Percentiles rank a stretch among this genome's conserved stretches.
Evolutionary conservation across 1,140 invertebrate genomes (phyloP).

Genomic region (Laodelphax striatellus): DNA sequence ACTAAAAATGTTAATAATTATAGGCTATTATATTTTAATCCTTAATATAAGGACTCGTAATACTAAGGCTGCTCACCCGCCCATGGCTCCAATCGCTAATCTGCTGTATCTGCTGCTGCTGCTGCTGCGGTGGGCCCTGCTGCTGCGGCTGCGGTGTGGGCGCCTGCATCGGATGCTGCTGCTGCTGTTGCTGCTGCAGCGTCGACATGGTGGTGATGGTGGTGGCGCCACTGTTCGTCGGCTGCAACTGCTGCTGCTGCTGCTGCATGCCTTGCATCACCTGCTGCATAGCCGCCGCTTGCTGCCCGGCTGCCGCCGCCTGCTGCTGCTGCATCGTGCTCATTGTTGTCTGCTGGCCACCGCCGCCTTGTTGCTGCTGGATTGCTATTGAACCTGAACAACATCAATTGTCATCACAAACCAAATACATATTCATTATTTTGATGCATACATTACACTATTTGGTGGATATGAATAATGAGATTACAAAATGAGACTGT

Average conservation of each 20-base stretch:
- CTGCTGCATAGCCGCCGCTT: slow-evolving; percentile 35
- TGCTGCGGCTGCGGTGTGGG: slow-evolving; percentile 12
- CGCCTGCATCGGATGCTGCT: slow-evolving; percentile 29
- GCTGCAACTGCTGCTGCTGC: slow-evolving; percentile 28
- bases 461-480: no score
- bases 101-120: slow-evolving; percentile 14
- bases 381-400: no score
- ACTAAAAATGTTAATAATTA: no score
- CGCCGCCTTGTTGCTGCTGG: not conserved
- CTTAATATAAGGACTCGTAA: no score
- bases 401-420: no score
- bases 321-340: slow-evolving; percentile 7
- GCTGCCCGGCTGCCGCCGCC: slow-evolving; percentile 35
- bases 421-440: no score
- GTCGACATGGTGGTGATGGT: slow-evolving; percentile 34
- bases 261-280: slow-evolving; percentile 24
- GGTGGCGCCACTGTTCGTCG: slow-evolving; percentile 31
- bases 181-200: slow-evolving; percentile 30
- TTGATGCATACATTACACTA: no score
- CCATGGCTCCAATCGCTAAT: slow-evolving; percentile 15
- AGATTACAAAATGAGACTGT: no score
- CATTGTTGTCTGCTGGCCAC: slow-evolving; percentile 10
- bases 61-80: slow-evolving; percentile 10
- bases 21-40: no score
- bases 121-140: not conserved